Evolutionary conservation across 2,797 vertebrate species (phyloP).

Genomic region (Lagodon rhomboides): DNA sequence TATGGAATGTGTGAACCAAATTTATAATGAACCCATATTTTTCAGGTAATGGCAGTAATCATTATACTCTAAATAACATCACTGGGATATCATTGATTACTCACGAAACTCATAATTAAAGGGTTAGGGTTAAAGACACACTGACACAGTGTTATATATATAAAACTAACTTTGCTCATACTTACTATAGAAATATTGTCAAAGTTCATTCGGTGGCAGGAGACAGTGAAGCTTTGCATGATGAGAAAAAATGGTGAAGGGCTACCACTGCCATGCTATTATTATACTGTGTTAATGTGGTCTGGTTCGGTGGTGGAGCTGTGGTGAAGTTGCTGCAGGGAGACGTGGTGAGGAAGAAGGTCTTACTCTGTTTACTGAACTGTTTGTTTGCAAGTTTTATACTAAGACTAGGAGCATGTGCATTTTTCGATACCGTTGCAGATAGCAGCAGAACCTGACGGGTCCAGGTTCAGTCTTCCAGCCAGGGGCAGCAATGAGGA

Average conservation of each 20-base stretch:
- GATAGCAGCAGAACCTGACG: conserved; percentile 61
- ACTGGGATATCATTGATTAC: not conserved
- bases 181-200: conserved; percentile 43
- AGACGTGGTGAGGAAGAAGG: conserved; percentile 9
- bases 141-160: not conserved
- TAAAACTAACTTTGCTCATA: conserved; percentile 2
- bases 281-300: conserved; percentile 6
- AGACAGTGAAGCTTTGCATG: conserved; percentile 46
- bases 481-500: conserved; percentile 73
- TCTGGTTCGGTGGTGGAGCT: conserved; percentile 56
- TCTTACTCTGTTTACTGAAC: not conserved
- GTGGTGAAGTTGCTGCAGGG: conserved; percentile 30
- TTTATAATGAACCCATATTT: no score
- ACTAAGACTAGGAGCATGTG: conserved; percentile 3
- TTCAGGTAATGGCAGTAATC: no score
- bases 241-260: conserved; percentile 31
- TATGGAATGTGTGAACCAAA: no score
- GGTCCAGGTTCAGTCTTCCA: conserved; percentile 75
- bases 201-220: conserved; percentile 36
- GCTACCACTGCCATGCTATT: not conserved
- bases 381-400: not conserved
- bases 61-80: no score
- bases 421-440: conserved; percentile 42
- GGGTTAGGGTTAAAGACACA: no score
- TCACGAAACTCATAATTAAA: not conserved